Evolutionary conservation across 30 jellyfish, hydroid and myxozoan species (phyloP), one percentile per base, ranked within the genome.

Genomic region (Catostylus mosaicus): DNA sequence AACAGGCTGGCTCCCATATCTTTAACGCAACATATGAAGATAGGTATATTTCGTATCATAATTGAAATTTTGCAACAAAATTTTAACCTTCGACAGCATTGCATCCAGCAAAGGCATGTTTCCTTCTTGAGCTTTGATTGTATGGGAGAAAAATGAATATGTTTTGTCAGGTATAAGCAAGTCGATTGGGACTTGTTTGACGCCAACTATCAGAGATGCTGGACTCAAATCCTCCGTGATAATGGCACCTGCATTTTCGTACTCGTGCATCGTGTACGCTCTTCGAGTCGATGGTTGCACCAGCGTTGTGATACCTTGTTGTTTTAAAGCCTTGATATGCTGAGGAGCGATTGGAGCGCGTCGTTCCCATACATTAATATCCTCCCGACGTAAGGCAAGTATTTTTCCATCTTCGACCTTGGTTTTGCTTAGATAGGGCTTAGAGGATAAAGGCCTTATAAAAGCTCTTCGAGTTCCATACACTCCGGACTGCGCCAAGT

Each of bases 201-300:
- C 98, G 20, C 97, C 98, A 76, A 92, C 60, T 61, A 92, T 92
- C 27, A 92, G 65, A 20, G 98, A 86, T 6, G 98, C 98, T 27
- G 98, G 93, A 10, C 80, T 47, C 72, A 92, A 67, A 71, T 92
- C 98, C 69, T 92, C 98, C 0, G 92, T 83, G 64, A 92, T 87
- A 43, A 81, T 75, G 8, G 96, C 98, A 24, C 98, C 98, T 34
- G 98, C 97, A 74, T 82, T 87, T 72, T 92, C 98, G 37, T 92
- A 92, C 61, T 92, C 98, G 12, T 62, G 91, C 98, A 92, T 92
- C 7, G 98, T 92, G 80, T 92, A 92, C 11, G 98, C 98, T 31
- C 98, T 72, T 20, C 98, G 89, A 1, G 98, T 92, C 1, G 98
- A 92, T 11, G 98, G 98, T 80, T 92, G 98, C 5, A 92, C 98